phyloP scores from a whole-genome alignment of 2,113 vertebrate genomes.

The Rhegmatorhina hoffmannsi region DNA sequence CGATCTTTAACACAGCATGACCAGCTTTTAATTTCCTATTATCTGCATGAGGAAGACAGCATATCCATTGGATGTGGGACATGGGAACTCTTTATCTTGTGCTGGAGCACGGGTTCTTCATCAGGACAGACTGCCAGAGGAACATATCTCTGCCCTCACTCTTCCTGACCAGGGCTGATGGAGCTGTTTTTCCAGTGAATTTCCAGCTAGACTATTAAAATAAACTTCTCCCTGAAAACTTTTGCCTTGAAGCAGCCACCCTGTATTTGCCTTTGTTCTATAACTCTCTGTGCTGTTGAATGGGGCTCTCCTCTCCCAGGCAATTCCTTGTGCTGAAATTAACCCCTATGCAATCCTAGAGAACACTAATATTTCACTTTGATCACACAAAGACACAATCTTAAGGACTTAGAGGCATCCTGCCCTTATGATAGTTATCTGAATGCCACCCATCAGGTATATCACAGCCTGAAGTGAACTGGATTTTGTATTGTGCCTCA shows the following conservation, averaged over 20 bases:
- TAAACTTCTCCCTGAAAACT: background rate
- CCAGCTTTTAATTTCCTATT: background rate
- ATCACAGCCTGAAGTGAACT: background rate
- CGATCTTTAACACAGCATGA: background rate
- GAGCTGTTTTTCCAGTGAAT: conserved; percentile 11
- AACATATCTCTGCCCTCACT: background rate
- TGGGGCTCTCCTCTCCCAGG: background rate
- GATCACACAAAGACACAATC: background rate
- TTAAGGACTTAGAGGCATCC: background rate
- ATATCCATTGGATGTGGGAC: accelerated
- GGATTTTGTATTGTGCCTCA: background rate
- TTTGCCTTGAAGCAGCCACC: background rate
- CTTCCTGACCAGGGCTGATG: background rate
- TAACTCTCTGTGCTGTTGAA: background rate
- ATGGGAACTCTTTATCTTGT: background rate
- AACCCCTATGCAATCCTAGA: background rate
- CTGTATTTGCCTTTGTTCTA: background rate
- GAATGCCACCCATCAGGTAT: background rate
- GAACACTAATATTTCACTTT: background rate
- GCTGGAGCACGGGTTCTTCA: background rate
- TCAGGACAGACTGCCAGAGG: background rate
- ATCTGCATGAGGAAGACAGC: background rate
- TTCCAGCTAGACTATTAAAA: conserved; percentile 8
- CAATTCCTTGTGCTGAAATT: background rate
- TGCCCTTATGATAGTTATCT: background rate